Evolutionary conservation across 1,140 invertebrate species (phyloP), one percentile per base, ranked within the genome.

Genomic region (Aphelinus certus): DNA sequence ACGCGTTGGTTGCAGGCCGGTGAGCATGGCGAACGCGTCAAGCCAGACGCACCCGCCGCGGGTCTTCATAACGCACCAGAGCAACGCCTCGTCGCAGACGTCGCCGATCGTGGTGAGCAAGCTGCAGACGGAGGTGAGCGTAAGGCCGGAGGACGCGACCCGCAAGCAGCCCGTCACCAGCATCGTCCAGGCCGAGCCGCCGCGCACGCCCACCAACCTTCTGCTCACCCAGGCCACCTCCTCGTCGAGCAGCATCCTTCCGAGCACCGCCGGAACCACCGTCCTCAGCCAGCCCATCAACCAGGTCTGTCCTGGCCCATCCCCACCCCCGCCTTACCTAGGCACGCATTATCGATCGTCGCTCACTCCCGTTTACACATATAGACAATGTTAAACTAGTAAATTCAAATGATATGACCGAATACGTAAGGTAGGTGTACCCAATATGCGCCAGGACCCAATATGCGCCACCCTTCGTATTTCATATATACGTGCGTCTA

Each of bases 111-210:
- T 91, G n/a, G 58, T 76, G 3, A 89, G 90, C 73, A 93, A 93
- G 85, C 90, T 92, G 3, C 90, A 93, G 77, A 94, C 92, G 1
- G 92, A 93, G 83, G 92, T 93, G 47, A 92, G 90, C 78, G 84
- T 94, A 10, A 89, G 90, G 53, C 82, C 88, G 3, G 88, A 90
- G 65, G 89, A 89, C 53, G 77, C 86, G 48, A 83, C 86, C 60
- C 89, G 89, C 26, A 78, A 77, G 51, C 82, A 85, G 78, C 89
- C 90, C 3, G 85, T 92, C 3, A 92, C 91, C 26, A 90, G 89
- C 49, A 76, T 76, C 55, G 57, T 76, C 42, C 58, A 4, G 58
- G 26, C 42, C 58, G 9, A 45, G 0, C 47, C 63, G 1, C 45
- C 49, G n/a, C 4, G 51, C 51, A 53, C 51, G 51, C 51, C 51